Evolutionary conservation across 2,888 invertebrate genomes (phyloP).

Genomic region (Gymnosoma rotundatum): DNA sequence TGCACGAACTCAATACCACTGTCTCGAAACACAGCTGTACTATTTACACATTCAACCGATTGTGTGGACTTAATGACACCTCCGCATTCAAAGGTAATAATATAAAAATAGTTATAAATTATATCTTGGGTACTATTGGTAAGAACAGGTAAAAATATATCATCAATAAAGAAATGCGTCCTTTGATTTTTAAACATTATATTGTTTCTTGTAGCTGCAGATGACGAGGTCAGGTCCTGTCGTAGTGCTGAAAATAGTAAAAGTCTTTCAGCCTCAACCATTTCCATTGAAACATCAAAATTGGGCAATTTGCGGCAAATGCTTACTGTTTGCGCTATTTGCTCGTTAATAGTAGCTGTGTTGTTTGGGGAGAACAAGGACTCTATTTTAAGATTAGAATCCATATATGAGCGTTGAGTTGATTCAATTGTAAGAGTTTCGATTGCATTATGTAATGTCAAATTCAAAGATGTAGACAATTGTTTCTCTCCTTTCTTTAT

Average conservation of each 20-base stretch:
- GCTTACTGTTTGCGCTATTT: conserved; percentile 82
- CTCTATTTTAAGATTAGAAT: conserved; percentile 74
- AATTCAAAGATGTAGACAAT: conserved; percentile 72
- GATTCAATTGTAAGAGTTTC: conserved; percentile 14
- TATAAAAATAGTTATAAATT: conserved; percentile 81
- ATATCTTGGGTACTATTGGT: conserved; percentile 77
- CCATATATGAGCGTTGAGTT: not conserved
- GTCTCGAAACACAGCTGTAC: conserved; percentile 78
- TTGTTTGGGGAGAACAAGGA: conserved; percentile 74
- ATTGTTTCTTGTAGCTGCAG: not conserved
- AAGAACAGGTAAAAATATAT: conserved; percentile 78
- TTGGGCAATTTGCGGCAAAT: conserved; percentile 83
- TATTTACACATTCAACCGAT: conserved; percentile 78
- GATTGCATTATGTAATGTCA: conserved; percentile 42
- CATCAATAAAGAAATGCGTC: conserved; percentile 74
- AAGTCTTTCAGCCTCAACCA: conserved; percentile 83
- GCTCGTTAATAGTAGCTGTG: conserved; percentile 76
- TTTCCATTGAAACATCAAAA: conserved; percentile 82
- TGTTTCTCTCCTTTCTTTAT: conserved; percentile 76
- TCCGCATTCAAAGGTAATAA: conserved; percentile 79
- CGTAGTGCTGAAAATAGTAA: conserved; percentile 81
- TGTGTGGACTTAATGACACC: conserved; percentile 80
- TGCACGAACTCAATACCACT: conserved; percentile 79
- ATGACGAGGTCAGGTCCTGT: conserved; percentile 21
- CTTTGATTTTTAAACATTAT: conserved; percentile 28